Evolutionary conservation across 2,888 invertebrate species (phyloP), one percentile per base, ranked within the genome.

Genomic region (Drosophila eohydei): DNA sequence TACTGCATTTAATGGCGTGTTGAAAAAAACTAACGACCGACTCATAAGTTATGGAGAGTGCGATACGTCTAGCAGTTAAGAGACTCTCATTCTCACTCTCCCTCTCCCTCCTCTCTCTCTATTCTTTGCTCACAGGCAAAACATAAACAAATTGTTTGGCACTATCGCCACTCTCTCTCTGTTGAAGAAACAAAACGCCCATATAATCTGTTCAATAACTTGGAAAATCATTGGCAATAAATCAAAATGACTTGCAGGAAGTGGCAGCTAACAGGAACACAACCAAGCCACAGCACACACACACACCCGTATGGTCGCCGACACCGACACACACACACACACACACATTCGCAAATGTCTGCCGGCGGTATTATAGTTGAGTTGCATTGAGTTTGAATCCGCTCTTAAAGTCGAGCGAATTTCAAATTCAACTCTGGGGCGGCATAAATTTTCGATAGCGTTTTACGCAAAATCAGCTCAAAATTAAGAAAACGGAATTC

Each of bases 181-280:
- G 59, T 54, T 54, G 36, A 62, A 71, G 74, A 78, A 89, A 84
- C 81, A 90, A 83, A 79, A 78, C 88, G 88, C 81, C 82, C 89
- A 89, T 75, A 77, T 88, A 91, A 92, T 90, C 91, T 90, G 91
- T 83, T 92, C 92, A 91, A 92, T 92, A 92, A 90, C 88, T 90
- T 91, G 91, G 91, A 91, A 92, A 92, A 92, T 91, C 90, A 89
- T 88, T 88, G 85, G 83, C 82, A 87, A 91, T 91, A 91, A 91
- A 91, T 91, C 92, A 91, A 91, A 91, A 91, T 90, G 90, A 89
- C 83, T 88, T 88, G 89, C 90, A 83, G 87, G 81, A 83, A 71
- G 64, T 75, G 77, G 81, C 77, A 77, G 80, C 79, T 56, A 78
- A 36, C 74, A 76, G 68, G 58, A 68, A 36, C 52, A 48, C 51